Evolutionary conservation across 2,797 vertebrate genomes (phyloP).

Genomic region (Iguana delicatissima): DNA sequence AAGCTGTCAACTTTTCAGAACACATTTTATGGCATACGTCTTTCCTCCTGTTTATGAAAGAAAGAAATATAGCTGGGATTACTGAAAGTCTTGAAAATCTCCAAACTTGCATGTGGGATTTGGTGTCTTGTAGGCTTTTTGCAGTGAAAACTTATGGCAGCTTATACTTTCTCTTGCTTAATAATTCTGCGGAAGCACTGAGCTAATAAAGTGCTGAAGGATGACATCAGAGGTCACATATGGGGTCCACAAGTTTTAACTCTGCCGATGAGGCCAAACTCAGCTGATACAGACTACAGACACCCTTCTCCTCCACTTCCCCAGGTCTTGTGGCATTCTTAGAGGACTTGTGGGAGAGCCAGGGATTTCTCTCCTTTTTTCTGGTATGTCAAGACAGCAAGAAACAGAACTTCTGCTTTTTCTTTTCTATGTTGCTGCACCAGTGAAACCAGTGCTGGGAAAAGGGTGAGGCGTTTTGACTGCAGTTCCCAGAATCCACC

Average conservation of each 20-base stretch:
- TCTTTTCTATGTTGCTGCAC: background rate
- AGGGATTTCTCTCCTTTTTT: background rate
- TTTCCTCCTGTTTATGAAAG: background rate
- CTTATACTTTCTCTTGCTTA: background rate
- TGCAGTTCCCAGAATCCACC: background rate
- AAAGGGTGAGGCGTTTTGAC: background rate
- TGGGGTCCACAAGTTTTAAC: background rate
- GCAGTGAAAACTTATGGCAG: background rate
- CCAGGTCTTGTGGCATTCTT: background rate
- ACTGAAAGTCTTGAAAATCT: background rate
- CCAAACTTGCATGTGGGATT: background rate
- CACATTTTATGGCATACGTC: background rate
- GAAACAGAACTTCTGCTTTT: background rate
- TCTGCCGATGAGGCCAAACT: background rate
- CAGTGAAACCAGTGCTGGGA: background rate
- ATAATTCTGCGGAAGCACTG: background rate
- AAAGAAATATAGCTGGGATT: background rate
- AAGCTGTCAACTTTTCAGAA: slow-evolving; percentile 1
- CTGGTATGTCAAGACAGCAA: background rate
- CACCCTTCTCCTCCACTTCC: background rate
- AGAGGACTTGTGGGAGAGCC: background rate
- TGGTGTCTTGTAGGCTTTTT: too few relatives aligned
- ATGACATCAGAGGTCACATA: background rate
- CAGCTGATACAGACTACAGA: too few relatives aligned
- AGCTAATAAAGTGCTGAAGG: background rate